Conservation (phyloP, 2,113 vertebrate genomes). For the Hippocampus comes region DNA sequence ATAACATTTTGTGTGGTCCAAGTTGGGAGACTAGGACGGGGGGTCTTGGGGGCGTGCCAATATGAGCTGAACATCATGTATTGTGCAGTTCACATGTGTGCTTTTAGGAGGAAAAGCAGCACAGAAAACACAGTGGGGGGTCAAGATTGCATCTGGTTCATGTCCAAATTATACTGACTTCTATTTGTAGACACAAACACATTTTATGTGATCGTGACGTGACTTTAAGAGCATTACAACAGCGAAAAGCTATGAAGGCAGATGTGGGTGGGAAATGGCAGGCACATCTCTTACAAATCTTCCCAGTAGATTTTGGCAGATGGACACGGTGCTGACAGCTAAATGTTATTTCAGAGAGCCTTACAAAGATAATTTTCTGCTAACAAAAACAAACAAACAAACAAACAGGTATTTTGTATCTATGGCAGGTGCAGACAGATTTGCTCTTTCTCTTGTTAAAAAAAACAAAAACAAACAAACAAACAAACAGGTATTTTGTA, state of each 20-base stretch:
- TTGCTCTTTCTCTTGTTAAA: too few species aligned
- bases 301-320: slow-evolving; percentile 42
- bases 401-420: slow-evolving; percentile 23
- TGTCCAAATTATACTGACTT: slow-evolving; percentile 30
- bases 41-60: not conserved
- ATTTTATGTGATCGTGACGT: slow-evolving; percentile 2
- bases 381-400: not conserved
- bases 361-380: slow-evolving; percentile 20
- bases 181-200: not conserved
- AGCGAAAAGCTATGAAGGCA: slow-evolving; percentile 40
- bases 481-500: slow-evolving; percentile 19
- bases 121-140: slow-evolving; percentile 22
- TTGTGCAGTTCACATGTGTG: slow-evolving; percentile 38
- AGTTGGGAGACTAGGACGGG: slow-evolving; percentile 3
- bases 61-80: slow-evolving; percentile 31
- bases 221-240: slow-evolving; percentile 30
- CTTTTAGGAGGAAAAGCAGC: slow-evolving; percentile 16
- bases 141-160: not conserved
- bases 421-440: slow-evolving; percentile 33
- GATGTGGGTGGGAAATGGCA: slow-evolving; percentile 12
- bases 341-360: slow-evolving; percentile 33
- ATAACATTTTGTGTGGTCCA: slow-evolving; percentile 46
- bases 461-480: too few species aligned
- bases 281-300: slow-evolving; percentile 25
- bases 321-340: slow-evolving; percentile 30